Conservation (phyloP, 2,888 invertebrate species). For the Epinotia bilunana region DNA sequence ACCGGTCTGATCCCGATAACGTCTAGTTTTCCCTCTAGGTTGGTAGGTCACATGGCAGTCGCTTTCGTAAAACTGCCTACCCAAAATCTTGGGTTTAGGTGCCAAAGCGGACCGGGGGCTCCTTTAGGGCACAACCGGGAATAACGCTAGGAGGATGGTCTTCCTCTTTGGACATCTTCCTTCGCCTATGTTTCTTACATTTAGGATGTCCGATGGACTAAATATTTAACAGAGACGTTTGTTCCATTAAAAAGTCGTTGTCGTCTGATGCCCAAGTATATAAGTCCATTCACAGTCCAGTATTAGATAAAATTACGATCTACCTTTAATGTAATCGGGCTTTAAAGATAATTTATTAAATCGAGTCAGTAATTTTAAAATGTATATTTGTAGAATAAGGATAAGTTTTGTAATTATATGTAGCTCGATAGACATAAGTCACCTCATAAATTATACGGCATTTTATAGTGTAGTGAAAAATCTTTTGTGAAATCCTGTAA, state of each 20-base stretch:
- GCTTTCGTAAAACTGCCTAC: no score
- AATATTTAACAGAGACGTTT: neutral
- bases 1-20: no score
- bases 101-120: no score
- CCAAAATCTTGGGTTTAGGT: no score
- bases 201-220: no score
- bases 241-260: slow-evolving; percentile 31
- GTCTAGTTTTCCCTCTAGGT: no score
- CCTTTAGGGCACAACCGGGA: no score
- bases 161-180: no score
- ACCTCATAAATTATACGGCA: neutral
- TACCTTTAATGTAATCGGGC: slow-evolving; percentile 65
- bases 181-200: no score
- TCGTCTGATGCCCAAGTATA: slow-evolving; percentile 2
- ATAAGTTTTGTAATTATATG: slow-evolving; percentile 42
- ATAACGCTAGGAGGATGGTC: no score
- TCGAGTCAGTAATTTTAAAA: slow-evolving; percentile 81
- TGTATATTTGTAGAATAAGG: slow-evolving; percentile 55
- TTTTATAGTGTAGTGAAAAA: neutral
- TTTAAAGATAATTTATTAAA: slow-evolving; percentile 75
- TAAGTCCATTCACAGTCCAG: slow-evolving; percentile 71
- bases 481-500: no score
- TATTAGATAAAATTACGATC: slow-evolving; percentile 61
- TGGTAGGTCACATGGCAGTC: no score
- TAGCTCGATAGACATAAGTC: neutral